Evolutionary conservation across 2,888 invertebrate species (phyloP), one percentile per base, ranked within the genome.

Genomic region (Eristalis tenax): DNA sequence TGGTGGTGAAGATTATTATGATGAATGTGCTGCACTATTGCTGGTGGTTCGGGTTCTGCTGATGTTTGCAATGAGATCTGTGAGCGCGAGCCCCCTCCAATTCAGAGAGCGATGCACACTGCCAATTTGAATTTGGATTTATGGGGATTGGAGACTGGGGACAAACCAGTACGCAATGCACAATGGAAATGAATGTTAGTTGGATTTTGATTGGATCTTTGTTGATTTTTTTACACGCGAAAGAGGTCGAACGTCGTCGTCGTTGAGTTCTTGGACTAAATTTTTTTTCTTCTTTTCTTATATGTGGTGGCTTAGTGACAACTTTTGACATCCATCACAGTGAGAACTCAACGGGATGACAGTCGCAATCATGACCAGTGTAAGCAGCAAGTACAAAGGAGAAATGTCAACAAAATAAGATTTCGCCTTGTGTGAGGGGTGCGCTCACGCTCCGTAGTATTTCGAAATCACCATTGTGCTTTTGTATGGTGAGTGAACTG

Each of bases 201-300:
- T 13, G 69, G 56, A 26, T 40, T 76, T 83, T 86, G 26, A 68
- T 66, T 78, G 57, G 40, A 76, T 63, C 64, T 81, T 88, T 73
- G 73, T 84, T 81, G 40, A 79, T 76, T 74, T 81, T 84, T 81
- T 71, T 81, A 77, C 74, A 81, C 73, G 61, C 70, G 70, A 84
- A 88, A 83, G 84, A 77, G 80, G 84, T 88, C 76, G 84, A 84
- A 88, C 77, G 70, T 84, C 80, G 84, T 84, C 76, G 76, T 84
- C 76, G 76, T 88, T 81, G 76, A 88, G 73, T 84, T 83, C 76
- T 84, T 81, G 80, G 65, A 88, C 88, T 81, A 61, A 88, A 61
- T 61, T 82, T 57, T 74, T 65, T 73, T 80, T n/a, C 5, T 43
- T 15, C 11, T 50, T 74, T 78, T 74, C 76, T 73, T 68, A 40